A percentile compares a stretch with the other conserved stretches of the same genome.
Evolutionary conservation across 2,113 vertebrate genomes (phyloP).

Genomic region (Rhea pennata): DNA sequence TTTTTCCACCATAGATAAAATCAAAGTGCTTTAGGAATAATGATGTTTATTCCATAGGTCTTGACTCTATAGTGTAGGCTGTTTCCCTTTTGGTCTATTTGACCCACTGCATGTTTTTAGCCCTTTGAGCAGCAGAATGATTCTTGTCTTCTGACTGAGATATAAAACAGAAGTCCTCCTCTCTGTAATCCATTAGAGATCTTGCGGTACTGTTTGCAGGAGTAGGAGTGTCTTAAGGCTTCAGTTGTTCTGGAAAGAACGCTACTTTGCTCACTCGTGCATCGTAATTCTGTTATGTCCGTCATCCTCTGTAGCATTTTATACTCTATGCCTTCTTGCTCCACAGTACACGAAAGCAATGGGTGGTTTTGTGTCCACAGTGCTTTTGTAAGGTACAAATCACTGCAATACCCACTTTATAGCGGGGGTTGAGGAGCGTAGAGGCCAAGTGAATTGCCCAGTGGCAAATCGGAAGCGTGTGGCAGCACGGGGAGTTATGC

Average conservation of each 20-base stretch:
- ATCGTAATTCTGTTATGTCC: not conserved
- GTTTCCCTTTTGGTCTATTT: not conserved
- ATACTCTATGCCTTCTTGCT: not conserved
- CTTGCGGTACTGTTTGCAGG: not conserved
- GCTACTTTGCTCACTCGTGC: not conserved
- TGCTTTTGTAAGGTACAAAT: not conserved
- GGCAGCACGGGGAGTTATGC: not conserved
- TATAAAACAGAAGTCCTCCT: conserved; percentile 6
- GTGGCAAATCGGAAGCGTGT: not conserved
- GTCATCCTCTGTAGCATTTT: not conserved
- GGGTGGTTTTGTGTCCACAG: not conserved
- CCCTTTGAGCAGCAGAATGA: not conserved
- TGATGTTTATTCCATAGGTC: not conserved
- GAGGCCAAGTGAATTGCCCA: not conserved
- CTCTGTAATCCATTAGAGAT: not conserved
- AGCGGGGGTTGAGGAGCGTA: not conserved
- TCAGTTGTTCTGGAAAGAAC: not conserved
- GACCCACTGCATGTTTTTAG: not conserved
- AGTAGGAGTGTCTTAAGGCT: not conserved
- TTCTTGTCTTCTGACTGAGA: conserved; percentile 23
- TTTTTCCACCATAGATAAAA: conserved; percentile 9
- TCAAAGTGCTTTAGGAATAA: not conserved
- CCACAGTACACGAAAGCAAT: not conserved
- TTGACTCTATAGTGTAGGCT: not conserved
- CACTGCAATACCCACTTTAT: not conserved